phyloP scores from a whole-genome alignment of 2,888 invertebrate genomes.

The Eupithecia vulgata region DNA sequence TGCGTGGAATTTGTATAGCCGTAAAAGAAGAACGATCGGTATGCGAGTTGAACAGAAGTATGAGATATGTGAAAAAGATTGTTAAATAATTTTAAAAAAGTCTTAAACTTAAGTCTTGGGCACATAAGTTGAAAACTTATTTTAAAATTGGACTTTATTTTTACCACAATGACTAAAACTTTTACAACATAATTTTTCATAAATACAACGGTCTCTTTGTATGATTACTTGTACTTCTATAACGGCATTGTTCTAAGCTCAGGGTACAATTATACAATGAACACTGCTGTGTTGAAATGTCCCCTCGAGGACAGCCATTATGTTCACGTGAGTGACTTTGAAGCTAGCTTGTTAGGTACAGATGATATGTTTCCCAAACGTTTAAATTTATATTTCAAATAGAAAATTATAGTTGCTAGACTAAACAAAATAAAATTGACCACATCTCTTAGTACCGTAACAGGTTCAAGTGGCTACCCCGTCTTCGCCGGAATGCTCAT shows the following conservation, averaged over 20 bases:
- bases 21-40: too few relatives aligned
- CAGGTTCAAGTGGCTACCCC: too few relatives aligned
- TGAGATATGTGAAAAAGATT: too few relatives aligned
- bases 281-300: constrained; percentile 18
- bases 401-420: background rate
- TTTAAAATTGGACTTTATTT: background rate
- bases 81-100: too few relatives aligned
- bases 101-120: too few relatives aligned
- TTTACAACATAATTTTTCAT: background rate
- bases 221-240: background rate
- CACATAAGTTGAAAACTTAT: background rate
- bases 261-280: constrained; percentile 18
- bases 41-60: too few relatives aligned
- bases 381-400: background rate
- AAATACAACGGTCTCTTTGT: background rate
- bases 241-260: constrained; percentile 17
- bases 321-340: constrained; percentile 3
- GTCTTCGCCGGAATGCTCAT: too few relatives aligned
- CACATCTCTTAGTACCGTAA: too few relatives aligned
- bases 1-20: too few relatives aligned
- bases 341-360: constrained; percentile 5
- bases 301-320: constrained; percentile 9
- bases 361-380: constrained; percentile 10
- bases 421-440: too few relatives aligned
- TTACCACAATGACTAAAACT: background rate